A percentile compares a stretch with the other conserved stretches of the same genome.
Conservation (phyloP, 2,113 vertebrate species). For the Dipodomys merriami region DNA sequence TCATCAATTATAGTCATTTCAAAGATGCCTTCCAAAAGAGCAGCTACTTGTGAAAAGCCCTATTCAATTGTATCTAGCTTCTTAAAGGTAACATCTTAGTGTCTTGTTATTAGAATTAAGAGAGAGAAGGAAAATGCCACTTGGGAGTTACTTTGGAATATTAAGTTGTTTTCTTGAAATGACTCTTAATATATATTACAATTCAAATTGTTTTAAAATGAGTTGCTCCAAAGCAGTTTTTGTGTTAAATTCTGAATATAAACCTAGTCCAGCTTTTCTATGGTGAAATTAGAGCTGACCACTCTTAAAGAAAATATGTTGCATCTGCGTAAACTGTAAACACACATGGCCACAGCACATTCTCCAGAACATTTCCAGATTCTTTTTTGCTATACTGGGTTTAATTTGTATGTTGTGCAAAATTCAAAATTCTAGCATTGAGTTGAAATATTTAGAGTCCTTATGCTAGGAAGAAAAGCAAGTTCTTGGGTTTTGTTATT, state of each 20-base stretch:
- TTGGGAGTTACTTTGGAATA: neutral
- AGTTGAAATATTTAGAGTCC: neutral
- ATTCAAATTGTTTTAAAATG: neutral
- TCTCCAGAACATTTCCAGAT: neutral
- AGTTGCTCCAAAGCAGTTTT: neutral
- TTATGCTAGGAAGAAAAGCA: neutral
- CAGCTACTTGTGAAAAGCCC: constrained; percentile 48
- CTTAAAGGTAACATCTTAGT: constrained; percentile 49
- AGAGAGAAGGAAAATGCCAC: neutral
- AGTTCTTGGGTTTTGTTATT: neutral
- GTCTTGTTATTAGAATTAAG: neutral
- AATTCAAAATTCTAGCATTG: constrained; percentile 5
- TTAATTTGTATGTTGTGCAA: neutral
- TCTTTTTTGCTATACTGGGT: neutral
- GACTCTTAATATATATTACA: neutral
- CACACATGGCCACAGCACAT: neutral
- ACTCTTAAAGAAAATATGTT: neutral
- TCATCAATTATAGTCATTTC: constrained; percentile 56
- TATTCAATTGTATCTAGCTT: constrained; percentile 45
- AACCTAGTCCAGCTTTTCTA: neutral
- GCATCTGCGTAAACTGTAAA: neutral
- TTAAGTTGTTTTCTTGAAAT: constrained; percentile 14
- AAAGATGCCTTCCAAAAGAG: constrained; percentile 57
- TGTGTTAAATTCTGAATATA: neutral
- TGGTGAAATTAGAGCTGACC: neutral